phyloP scores from a whole-genome alignment of 2,888 invertebrate species.

The Nomada lathburiana region DNA sequence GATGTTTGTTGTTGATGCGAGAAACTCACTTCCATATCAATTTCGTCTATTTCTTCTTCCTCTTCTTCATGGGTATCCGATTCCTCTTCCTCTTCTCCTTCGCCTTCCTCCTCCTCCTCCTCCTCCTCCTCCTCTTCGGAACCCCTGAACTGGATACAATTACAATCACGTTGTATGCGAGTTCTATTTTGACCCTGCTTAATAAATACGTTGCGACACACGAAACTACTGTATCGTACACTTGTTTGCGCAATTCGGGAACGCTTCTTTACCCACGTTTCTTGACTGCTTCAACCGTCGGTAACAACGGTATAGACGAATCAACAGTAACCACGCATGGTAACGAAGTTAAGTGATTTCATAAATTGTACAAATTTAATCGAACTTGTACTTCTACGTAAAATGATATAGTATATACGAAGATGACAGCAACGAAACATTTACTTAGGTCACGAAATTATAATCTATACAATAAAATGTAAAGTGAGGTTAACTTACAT shows the following conservation, averaged over 20 bases:
- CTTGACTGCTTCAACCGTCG: conserved; percentile 19
- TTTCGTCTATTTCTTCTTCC: conserved; percentile 83
- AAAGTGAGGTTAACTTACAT: conserved; percentile 84
- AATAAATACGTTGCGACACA: neutral
- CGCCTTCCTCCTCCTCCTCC: conserved; percentile 82
- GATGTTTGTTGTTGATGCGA: conserved; percentile 82
- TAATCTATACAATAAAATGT: neutral
- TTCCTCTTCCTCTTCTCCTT: conserved; percentile 83
- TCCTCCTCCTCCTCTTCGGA: conserved; percentile 73
- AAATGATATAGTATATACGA: neutral
- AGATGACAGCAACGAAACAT: neutral
- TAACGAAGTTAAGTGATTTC: conserved; percentile 8
- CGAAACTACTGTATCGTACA: conserved; percentile 14
- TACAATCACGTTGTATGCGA: neutral
- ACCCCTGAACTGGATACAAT: conserved; percentile 60
- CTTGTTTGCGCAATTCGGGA: neutral
- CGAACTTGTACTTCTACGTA: fast-evolving
- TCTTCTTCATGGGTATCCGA: conserved; percentile 83
- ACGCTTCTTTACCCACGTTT: neutral
- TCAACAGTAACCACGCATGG: neutral
- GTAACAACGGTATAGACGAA: conserved; percentile 10
- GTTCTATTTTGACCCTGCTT: neutral
- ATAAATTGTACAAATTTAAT: neutral
- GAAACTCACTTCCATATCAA: conserved; percentile 84
- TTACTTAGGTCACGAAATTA: neutral